Base-by-base conservation (phyloP, 2,113 vertebrate species). In the Apistogramma diplotaenia region DNA sequence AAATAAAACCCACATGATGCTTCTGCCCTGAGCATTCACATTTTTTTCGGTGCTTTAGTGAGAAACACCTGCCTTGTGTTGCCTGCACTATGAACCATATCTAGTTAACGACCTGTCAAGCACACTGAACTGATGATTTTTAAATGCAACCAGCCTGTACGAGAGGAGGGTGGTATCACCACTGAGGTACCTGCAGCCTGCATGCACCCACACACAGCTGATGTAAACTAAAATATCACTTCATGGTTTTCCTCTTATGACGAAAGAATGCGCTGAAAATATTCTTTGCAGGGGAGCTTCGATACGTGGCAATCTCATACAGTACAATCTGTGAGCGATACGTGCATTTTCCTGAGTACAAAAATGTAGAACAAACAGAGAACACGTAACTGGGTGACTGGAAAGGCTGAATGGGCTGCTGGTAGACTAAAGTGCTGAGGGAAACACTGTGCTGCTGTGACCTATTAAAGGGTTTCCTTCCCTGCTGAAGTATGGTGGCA, bases 361-460 rank as follows among this genome's bases (percentile, higher is more conserved):
- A 23, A 76, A 57, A 18, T 46, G 2, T 10, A 75, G 71, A 62
- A 71, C 46, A 56, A 62, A 61, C 46, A 56, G 58, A 67, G 31
- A 55, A 81, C 59, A 88, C 51, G 40, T 65, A 77, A 84, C 8
- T n/a, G 62, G 62, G 75, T 74, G 73, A 59, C 40, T 70, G 19
- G 72, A 85, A 78, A 1, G 8, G 76, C 51, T 85, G 16, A 83
- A 25, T 83, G 49, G 76, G 67, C 85, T 80, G 56, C 80, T 86
- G 85, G 89, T 85, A 80, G 78, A 8, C 19, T 65, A 81, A 61
- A 79, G 74, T 78, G 79, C 83, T 80, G 18, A 35, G 78, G 70
- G 84, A 83, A 85, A 79, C 35, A 43, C 79, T 74, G 53, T 46
- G 16, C 11, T 67, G 61, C 60, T 60, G 49, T 70, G 83, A 86